Evolutionary conservation across 2,888 invertebrate genomes (phyloP), one percentile per base, ranked within the genome.

Genomic region (Pandemis heparana): DNA sequence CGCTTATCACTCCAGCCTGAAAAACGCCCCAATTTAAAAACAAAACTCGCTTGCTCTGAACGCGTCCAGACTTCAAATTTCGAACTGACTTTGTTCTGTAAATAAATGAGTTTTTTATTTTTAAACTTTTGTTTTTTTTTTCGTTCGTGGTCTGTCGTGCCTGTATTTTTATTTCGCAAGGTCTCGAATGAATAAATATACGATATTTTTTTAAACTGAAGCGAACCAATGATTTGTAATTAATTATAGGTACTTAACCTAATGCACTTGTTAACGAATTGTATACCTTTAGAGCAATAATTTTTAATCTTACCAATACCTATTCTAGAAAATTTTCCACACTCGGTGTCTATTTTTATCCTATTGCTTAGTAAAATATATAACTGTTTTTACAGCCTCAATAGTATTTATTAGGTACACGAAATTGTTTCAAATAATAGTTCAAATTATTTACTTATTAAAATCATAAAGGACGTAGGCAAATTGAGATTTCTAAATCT

Each of bases 251-350:
- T n/a, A 73, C 74, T 83, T 79, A 32, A 81, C 82, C 81, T 83
- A 83, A 83, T 83, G 82, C 84, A 89, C 87, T 89, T 88, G 89
- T 90, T 90, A 85, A 86, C 81, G 79, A 83, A 85, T 82, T 84
- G 87, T 91, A 90, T 89, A 89, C 86, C 83, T 86, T 87, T 91
- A 89, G 86, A 92, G 91, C 91, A 91, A 92, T 92, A 92, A 91
- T 87, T 88, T 72, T 70, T 83, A 87, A 87, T 85, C 82, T 80
- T 76, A 79, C 78, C 78, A 83, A 84, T 87, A 86, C 73, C 68
- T 73, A 73, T 84, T 87, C 85, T 89, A 88, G 87, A 79, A 79
- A 87, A 88, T 81, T 73, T 75, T 79, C 79, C 79, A 80, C 84
- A 85, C 81, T 91, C 84, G 86, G 87, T 92, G 89, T 91, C 88